These are phyloP conservation scores for Junonia oenone DNA, from an alignment of 2,888 invertebrate species.

Conservation along the genomic window DNA sequence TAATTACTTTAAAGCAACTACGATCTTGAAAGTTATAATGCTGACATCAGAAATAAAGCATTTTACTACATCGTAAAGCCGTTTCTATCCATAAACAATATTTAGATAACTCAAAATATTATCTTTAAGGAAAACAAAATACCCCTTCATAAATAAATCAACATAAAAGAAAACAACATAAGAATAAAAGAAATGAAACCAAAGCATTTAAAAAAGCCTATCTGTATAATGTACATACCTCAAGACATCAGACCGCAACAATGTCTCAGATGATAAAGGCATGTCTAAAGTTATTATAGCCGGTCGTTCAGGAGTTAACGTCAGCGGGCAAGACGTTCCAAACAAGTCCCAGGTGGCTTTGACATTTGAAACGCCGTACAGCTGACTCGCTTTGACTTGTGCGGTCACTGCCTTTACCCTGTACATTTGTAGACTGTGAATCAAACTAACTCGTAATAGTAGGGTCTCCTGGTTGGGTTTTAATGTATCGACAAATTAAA, in stretches of 20 bases:
- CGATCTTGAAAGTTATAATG: no score
- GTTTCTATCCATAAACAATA: no score
- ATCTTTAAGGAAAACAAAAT: no score
- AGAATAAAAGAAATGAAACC: background rate
- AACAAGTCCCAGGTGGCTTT: constrained; percentile 33
- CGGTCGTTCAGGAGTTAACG: background rate
- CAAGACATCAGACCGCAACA: background rate
- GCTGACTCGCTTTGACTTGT: constrained; percentile 45
- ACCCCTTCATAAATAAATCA: no score
- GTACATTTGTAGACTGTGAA: background rate
- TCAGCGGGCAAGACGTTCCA: constrained; percentile 20
- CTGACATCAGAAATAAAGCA: no score
- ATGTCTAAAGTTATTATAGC: background rate
- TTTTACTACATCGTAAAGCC: no score
- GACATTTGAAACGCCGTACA: constrained; percentile 39
- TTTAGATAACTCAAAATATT: no score
- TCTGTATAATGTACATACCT: constrained; percentile 36
- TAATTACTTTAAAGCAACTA: no score
- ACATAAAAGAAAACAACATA: background rate
- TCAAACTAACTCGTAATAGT: no score
- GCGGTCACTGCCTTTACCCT: constrained; percentile 39
- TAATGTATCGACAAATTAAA: no score
- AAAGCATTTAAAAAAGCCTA: no score
- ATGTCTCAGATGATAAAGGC: background rate
- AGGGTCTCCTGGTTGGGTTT: no score